These are phyloP conservation scores for Eonycteris spelaea DNA, from an alignment of 2,113 vertebrate species.

Conservation along the genomic window DNA sequence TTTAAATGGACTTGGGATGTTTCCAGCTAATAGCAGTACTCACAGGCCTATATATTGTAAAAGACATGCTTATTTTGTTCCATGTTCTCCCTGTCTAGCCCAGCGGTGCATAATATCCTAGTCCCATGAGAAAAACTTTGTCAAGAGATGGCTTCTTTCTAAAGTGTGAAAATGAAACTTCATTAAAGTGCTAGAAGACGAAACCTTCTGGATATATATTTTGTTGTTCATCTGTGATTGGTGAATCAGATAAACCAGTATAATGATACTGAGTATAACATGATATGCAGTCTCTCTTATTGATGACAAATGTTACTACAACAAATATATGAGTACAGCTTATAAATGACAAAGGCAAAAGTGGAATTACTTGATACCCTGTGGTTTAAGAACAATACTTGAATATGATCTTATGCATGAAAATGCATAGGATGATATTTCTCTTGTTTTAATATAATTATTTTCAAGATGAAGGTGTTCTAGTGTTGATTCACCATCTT, in stretches of 20 bases:
- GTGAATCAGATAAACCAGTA: neutral
- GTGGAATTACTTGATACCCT: conserved; percentile 85
- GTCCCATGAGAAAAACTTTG: neutral
- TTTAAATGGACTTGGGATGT: neutral
- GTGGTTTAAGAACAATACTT: conserved; percentile 92
- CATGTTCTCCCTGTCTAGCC: neutral
- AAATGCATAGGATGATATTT: conserved; percentile 89
- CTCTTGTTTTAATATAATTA: conserved; percentile 91
- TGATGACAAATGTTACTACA: conserved; percentile 11
- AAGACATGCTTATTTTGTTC: neutral
- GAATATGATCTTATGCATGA: conserved; percentile 93
- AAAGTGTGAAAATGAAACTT: neutral
- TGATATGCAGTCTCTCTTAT: neutral
- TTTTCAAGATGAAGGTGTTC: conserved; percentile 93
- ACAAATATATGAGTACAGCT: conserved; percentile 3
- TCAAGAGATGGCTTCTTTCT: neutral
- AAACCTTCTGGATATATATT: neutral
- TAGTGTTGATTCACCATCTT: conserved; percentile 85
- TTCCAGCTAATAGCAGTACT: neutral
- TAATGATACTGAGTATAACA: neutral
- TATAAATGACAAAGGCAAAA: conserved; percentile 12
- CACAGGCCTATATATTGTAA: neutral
- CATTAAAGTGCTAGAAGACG: neutral
- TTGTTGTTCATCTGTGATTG: neutral
- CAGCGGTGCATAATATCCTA: neutral